Base-by-base conservation (phyloP, 2,888 invertebrate species). In the Brenthis hecate region DNA sequence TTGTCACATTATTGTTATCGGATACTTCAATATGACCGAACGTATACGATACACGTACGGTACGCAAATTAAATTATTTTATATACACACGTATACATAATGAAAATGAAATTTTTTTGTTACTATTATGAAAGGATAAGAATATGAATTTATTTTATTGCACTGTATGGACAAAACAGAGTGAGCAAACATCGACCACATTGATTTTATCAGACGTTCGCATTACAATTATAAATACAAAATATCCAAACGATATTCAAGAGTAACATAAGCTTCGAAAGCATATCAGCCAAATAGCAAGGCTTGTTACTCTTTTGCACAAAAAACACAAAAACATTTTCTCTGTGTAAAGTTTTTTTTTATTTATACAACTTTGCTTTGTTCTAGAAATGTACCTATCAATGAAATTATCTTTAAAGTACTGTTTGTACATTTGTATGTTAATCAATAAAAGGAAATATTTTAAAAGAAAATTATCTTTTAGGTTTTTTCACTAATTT, bases 151-250 rank as follows among this genome's bases (percentile, higher is more conserved):
- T 36, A 43, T 43, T 36, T 36, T 43, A 43, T 2, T 11, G 11
- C 8, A 11, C 1, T 11, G 11, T 56, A 77, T 73, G 82, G 86
- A 89, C 89, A 89, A 88, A 88, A 86, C 88, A 88, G 81, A 81
- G 84, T 75, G 72, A 81, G 85, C 85, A 84, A 85, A 89, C 87
- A 87, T 88, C 85, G 88, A 89, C 87, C 87, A 88, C 84, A 82
- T 79, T 75, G 71, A 79, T 76, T 79, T 76, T 76, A 73, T 76
- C 65, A 73, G 80, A 81, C 84, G 84, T 81, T 81, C 85, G 86
- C 85, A 87, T 85, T 81, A 81, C 78, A 76, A 73, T 23, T 53
- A 11, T 23, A 23, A 51, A n/a, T 47, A 32, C 36, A 32, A 13
- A 4, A 32, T 28, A 32, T 11, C 16, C 13, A 13, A 28, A 28